Conservation (phyloP, 2,797 vertebrate genomes). For the Saxicola maurus region DNA sequence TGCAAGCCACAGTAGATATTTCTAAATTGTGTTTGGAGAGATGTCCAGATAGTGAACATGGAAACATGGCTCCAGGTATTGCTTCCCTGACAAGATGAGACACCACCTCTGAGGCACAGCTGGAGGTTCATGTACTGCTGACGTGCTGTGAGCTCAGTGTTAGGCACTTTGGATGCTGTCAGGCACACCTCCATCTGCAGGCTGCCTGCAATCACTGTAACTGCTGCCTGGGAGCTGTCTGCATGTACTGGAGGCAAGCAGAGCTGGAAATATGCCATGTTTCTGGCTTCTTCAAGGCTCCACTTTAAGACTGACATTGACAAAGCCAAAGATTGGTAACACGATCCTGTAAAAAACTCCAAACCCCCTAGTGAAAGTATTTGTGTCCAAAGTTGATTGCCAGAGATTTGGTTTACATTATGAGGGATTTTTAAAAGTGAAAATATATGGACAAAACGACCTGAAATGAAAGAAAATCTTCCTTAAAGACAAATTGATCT, state of each 20-base stretch:
- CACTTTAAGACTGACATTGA: not conserved
- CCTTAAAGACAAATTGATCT: not conserved
- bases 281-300: not conserved
- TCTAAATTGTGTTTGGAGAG: not conserved
- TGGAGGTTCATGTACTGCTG: not conserved
- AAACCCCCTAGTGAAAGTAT: not conserved
- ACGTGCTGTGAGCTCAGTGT: not conserved
- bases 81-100: not conserved
- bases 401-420: not conserved
- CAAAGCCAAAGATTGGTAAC: not conserved
- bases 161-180: not conserved
- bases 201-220: not conserved
- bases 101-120: not conserved
- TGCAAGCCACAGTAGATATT: not conserved
- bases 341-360: not conserved
- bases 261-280: not conserved
- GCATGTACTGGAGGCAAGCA: not conserved
- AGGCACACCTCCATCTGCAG: not conserved
- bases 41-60: not conserved
- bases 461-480: not conserved
- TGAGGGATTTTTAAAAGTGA: not conserved
- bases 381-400: not conserved
- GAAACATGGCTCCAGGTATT: not conserved
- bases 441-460: not conserved
- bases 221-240: not conserved